Evolutionary conservation across 2,797 vertebrate species (phyloP).

Genomic region (Presbytis comata): DNA sequence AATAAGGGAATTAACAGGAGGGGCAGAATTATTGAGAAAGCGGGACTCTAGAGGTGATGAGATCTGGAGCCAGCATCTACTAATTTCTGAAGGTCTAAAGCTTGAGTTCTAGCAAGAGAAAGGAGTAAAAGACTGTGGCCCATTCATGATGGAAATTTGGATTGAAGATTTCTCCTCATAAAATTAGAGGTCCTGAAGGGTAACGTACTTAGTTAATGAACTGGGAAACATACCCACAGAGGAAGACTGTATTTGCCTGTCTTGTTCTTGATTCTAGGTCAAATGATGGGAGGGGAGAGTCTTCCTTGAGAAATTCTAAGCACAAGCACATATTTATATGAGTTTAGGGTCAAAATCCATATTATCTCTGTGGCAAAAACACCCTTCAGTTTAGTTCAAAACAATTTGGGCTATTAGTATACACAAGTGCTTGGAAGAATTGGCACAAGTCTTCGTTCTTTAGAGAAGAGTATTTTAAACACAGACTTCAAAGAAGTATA

Average conservation of each 20-base stretch:
- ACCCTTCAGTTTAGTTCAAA: not conserved
- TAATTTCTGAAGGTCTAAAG: not conserved
- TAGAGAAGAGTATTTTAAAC: not conserved
- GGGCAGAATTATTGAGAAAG: not conserved
- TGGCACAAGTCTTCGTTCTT: not conserved
- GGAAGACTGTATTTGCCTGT: not conserved
- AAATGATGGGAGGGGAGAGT: not conserved
- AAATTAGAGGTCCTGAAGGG: not conserved
- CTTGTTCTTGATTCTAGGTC: not conserved
- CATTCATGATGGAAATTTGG: not conserved
- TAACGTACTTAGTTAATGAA: not conserved
- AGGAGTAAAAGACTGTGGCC: not conserved
- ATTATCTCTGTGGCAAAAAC: not conserved
- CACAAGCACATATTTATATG: not conserved
- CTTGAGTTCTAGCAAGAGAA: not conserved
- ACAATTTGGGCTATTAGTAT: not conserved
- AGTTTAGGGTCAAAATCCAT: not conserved
- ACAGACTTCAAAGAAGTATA: not conserved
- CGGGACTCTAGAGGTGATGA: not conserved
- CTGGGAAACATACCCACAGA: not conserved
- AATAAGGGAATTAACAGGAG: not conserved
- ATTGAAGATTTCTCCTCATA: not conserved
- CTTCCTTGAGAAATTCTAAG: not conserved
- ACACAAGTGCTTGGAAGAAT: not conserved
- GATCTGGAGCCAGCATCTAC: not conserved